phyloP scores from a whole-genome alignment of 2,888 invertebrate species.

The Cheilosia scutellata region DNA sequence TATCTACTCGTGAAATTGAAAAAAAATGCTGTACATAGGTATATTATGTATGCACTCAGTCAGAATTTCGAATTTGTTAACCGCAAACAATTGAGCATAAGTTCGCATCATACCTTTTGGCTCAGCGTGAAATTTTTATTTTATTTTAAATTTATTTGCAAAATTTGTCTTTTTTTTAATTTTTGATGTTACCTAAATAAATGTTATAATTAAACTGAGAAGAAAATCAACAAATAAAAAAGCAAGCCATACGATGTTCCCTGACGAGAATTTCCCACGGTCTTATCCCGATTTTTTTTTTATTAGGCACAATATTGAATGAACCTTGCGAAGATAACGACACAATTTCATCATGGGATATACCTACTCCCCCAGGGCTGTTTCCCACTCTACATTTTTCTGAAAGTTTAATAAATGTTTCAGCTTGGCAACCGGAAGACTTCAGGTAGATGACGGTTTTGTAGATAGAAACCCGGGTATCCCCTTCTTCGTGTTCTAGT shows the following conservation, averaged over 20 bases:
- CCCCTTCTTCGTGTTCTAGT: conserved; percentile 48
- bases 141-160: too few relatives aligned
- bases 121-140: too few relatives aligned
- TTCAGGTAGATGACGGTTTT: conserved; percentile 60
- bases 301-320: conserved; percentile 39
- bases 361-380: conserved; percentile 23
- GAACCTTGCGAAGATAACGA: conserved; percentile 40
- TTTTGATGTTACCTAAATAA: neutral
- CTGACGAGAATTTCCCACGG: conserved; percentile 21
- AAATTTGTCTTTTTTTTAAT: neutral
- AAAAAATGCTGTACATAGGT: too few relatives aligned
- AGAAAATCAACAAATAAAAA: conserved; percentile 7
- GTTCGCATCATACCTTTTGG: too few relatives aligned
- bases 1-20: too few relatives aligned
- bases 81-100: too few relatives aligned
- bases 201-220: conserved; percentile 5
- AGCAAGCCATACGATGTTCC: neutral
- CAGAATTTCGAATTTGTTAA: too few relatives aligned
- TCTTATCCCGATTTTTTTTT: conserved; percentile 42
- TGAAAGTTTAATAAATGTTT: conserved; percentile 68
- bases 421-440: conserved; percentile 52
- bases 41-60: too few relatives aligned
- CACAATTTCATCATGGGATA: conserved; percentile 47
- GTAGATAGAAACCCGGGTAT: conserved; percentile 36
- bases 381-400: conserved; percentile 51